These are phyloP conservation scores for Ectemnius lituratus DNA, from an alignment of 2,888 invertebrate species.

Conservation along the genomic window DNA sequence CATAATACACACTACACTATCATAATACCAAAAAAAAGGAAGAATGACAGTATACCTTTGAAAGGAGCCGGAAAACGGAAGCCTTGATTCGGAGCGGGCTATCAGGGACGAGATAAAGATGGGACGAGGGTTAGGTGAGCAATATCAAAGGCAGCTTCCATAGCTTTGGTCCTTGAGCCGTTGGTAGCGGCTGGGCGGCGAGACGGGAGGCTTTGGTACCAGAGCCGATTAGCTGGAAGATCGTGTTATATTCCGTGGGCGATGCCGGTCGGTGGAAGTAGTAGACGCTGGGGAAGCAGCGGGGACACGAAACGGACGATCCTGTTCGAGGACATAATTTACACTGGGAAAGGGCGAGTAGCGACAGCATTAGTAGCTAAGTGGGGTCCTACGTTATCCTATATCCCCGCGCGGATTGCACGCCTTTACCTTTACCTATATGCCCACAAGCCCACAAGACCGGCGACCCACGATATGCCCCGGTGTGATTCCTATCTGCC, in stretches of 20 bases:
- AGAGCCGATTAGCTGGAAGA: constrained; percentile 60
- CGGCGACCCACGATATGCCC: constrained; percentile 41
- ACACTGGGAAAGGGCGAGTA: constrained; percentile 70
- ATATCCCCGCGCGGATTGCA: constrained; percentile 67
- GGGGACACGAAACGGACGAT: constrained; percentile 60
- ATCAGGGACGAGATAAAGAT: background rate
- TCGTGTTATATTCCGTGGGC: constrained; percentile 60
- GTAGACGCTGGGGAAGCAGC: background rate
- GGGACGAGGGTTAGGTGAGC: too few relatives aligned
- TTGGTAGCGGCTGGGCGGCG: background rate
- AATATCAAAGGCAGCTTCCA: constrained; percentile 3
- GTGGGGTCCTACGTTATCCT: constrained; percentile 74
- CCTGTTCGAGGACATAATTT: constrained; percentile 70
- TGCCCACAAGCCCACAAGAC: constrained; percentile 34
- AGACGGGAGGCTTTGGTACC: background rate
- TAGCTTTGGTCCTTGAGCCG: background rate
- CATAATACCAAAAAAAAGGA: background rate
- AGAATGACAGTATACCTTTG: background rate
- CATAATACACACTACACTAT: too few relatives aligned
- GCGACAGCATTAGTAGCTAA: constrained; percentile 76
- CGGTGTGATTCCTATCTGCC: constrained; percentile 66
- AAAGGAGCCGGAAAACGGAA: background rate
- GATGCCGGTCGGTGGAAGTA: constrained; percentile 7
- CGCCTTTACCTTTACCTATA: constrained; percentile 60
- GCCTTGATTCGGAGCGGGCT: background rate